These are phyloP conservation scores for Crossaster papposus DNA, from an alignment of 53 echinoderm and acorn worm genomes.

Conservation along the genomic window DNA sequence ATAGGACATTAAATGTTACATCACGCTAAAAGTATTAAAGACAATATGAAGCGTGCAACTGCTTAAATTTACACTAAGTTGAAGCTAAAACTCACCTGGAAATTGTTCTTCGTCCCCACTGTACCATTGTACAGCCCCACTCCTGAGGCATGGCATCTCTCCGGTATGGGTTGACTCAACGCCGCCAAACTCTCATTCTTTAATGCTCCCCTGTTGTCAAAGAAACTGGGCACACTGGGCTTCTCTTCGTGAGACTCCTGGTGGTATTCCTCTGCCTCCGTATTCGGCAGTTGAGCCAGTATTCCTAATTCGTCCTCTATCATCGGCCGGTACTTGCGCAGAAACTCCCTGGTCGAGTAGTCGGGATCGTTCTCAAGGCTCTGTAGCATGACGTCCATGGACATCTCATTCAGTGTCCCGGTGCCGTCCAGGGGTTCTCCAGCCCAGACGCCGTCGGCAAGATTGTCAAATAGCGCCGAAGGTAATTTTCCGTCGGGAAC, in stretches of 20 bases:
- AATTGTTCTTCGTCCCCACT: constrained; percentile 92
- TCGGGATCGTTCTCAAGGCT: constrained; percentile 86
- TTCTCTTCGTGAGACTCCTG: not conserved
- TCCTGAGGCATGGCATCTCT: constrained; percentile 79
- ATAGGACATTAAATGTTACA: no score
- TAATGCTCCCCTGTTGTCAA: not conserved
- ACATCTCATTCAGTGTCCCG: constrained; percentile 19
- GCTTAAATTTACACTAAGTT: no score
- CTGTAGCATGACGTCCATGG: constrained; percentile 57
- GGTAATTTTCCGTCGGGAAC: not conserved
- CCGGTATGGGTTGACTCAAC: constrained; percentile 50
- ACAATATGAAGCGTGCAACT: no score
- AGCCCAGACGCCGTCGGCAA: not conserved
- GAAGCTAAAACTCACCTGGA: constrained; percentile 72
- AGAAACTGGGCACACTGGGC: not conserved
- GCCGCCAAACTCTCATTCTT: constrained; percentile 31
- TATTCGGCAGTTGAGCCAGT: constrained; percentile 1
- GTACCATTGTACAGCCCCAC: constrained; percentile 76
- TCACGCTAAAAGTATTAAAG: no score
- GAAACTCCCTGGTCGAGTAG: constrained; percentile 85
- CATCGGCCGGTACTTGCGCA: constrained; percentile 72
- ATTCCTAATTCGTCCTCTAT: constrained; percentile 56
- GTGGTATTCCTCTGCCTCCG: not conserved
- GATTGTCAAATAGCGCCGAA: not conserved
- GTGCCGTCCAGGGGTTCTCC: not conserved